Evolutionary conservation across 2,888 invertebrate genomes (phyloP).

Genomic region (Ophion costatus): DNA sequence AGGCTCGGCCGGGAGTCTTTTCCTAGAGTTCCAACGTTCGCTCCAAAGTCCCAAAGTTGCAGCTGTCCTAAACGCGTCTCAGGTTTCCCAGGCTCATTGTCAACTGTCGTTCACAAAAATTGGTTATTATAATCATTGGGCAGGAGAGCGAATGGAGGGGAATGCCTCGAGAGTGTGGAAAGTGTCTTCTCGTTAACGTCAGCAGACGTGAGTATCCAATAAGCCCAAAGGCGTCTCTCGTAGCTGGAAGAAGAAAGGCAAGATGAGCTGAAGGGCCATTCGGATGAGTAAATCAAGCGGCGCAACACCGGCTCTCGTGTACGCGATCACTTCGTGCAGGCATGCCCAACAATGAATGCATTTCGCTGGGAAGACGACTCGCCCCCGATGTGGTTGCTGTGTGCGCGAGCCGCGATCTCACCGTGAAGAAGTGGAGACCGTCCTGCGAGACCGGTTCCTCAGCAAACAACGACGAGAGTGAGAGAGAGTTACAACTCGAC

Average conservation of each 20-base stretch:
- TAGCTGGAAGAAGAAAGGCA: not conserved
- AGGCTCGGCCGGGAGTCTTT: not conserved
- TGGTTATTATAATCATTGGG: not conserved
- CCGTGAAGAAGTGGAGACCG: conserved; percentile 12
- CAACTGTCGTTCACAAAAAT: not conserved
- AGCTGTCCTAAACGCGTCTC: not conserved
- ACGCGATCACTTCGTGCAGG: conserved; percentile 3
- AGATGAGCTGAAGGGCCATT: conserved; percentile 46
- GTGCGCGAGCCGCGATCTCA: conserved; percentile 54
- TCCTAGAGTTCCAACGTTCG: not conserved
- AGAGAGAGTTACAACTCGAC: conserved; percentile 34
- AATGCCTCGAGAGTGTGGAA: conserved; percentile 27
- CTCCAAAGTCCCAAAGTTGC: not conserved
- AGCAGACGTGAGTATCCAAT: conserved; percentile 77
- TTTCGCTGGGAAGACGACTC: conserved; percentile 37
- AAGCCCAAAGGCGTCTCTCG: conserved; percentile 60
- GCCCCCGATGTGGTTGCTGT: conserved; percentile 19
- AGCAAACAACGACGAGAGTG: conserved; percentile 18
- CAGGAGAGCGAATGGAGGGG: not conserved
- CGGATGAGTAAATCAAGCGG: conserved; percentile 76
- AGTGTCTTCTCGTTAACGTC: conserved; percentile 74
- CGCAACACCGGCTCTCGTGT: conserved; percentile 48
- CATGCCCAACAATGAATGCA: conserved; percentile 27
- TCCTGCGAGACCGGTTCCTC: conserved; percentile 50
- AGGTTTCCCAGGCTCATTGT: too few relatives aligned